A percentile compares a stretch with the other conserved stretches of the same genome.
phyloP scores from a whole-genome alignment of 2,888 invertebrate genomes.

The Belgica antarctica region DNA sequence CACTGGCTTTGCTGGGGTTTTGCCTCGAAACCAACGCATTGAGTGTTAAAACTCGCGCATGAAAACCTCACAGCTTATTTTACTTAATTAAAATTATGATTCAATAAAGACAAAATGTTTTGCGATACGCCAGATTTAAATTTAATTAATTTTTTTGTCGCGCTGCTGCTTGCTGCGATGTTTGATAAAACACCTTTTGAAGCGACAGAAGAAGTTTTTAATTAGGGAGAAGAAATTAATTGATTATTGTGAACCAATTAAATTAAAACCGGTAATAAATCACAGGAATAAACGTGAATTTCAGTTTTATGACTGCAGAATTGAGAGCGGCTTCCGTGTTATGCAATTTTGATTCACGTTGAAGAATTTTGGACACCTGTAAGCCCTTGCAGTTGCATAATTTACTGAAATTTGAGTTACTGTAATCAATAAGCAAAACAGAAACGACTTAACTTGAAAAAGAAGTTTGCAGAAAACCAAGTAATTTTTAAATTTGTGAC shows the following conservation, averaged over 20 bases:
- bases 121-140: conserved; percentile 17
- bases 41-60: background rate
- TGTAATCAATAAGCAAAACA: too few species aligned
- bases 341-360: too few species aligned
- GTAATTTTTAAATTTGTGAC: too few species aligned
- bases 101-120: conserved; percentile 7
- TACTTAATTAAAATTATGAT: conserved; percentile 25
- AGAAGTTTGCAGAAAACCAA: too few species aligned
- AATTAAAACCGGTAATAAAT: conserved; percentile 14
- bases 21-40: background rate
- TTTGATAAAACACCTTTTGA: conserved; percentile 8
- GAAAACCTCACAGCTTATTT: background rate
- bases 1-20: too few species aligned
- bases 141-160: conserved; percentile 12
- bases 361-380: too few species aligned
- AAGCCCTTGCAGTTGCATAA: too few species aligned
- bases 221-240: conserved; percentile 11
- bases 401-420: too few species aligned
- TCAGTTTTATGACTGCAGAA: too few species aligned
- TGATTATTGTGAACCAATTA: conserved; percentile 24
- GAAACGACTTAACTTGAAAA: too few species aligned
- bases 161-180: background rate
- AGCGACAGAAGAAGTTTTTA: conserved; percentile 25
- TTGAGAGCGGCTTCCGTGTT: too few species aligned
- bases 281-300: background rate